phyloP scores from a whole-genome alignment of 2,113 vertebrate species.

The Oenanthe oenanthe region DNA sequence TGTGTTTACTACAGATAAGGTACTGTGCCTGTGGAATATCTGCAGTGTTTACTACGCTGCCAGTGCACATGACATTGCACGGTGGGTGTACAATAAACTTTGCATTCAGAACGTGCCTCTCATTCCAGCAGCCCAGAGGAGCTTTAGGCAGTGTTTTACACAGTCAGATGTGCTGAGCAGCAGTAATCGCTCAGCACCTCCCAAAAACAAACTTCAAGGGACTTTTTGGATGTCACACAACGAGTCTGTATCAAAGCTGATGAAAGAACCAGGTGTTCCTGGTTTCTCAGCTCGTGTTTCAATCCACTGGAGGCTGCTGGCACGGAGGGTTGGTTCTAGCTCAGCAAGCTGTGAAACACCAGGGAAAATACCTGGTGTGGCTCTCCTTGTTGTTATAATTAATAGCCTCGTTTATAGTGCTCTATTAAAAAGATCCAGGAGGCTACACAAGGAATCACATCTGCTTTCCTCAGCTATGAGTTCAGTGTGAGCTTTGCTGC shows the following conservation, averaged over 20 bases:
- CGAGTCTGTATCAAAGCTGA: conserved; percentile 36
- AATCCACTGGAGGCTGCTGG: conserved; percentile 18
- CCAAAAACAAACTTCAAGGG: conserved; percentile 40
- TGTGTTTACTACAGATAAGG: conserved; percentile 52
- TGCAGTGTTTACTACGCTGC: background rate
- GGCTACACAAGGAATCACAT: background rate
- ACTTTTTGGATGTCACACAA: background rate
- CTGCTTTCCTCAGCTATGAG: background rate
- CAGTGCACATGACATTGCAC: background rate
- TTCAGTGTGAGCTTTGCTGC: background rate
- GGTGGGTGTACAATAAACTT: background rate
- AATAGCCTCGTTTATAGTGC: conserved; percentile 5
- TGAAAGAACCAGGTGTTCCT: conserved; percentile 50
- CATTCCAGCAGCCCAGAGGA: background rate
- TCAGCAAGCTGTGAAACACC: background rate
- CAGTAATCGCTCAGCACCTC: background rate
- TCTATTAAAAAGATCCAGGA: conserved; percentile 27
- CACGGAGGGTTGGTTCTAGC: conserved; percentile 29
- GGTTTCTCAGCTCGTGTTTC: background rate
- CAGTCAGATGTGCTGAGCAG: conserved; percentile 16
- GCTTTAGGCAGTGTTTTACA: background rate
- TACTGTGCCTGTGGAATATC: background rate
- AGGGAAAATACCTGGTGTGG: conserved; percentile 9
- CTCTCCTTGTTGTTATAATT: conserved; percentile 22
- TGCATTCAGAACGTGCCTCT: background rate